A percentile compares a stretch with the other conserved stretches of the same genome.
phyloP scores from a whole-genome alignment of 2,797 vertebrate species.

The Erethizon dorsatum region DNA sequence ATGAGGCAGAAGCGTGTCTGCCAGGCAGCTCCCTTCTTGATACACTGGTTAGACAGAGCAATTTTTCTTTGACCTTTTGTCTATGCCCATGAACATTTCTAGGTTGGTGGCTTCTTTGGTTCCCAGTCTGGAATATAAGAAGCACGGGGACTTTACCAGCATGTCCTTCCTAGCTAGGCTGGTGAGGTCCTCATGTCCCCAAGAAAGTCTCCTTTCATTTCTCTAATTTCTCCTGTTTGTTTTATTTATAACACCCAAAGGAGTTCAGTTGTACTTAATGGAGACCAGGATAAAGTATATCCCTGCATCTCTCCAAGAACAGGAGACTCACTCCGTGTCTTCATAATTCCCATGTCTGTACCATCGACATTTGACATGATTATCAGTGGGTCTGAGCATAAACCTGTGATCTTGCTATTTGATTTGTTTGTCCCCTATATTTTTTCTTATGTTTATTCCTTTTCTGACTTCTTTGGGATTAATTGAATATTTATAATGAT shows the following conservation, averaged over 20 bases:
- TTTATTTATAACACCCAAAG: neutral
- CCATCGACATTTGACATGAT: neutral
- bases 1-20: neutral
- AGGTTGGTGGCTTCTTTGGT: neutral
- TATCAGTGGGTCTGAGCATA: neutral
- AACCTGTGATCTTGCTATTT: neutral
- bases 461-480: neutral
- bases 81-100: neutral
- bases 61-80: neutral
- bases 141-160: neutral
- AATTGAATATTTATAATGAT: neutral
- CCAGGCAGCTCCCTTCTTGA: neutral
- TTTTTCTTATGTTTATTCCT: neutral
- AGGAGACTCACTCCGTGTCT: neutral
- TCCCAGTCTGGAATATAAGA: neutral
- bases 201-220: neutral
- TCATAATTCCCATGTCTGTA: neutral
- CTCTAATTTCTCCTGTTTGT: neutral
- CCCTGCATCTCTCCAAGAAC: neutral
- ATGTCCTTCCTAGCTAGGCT: neutral
- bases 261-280: neutral
- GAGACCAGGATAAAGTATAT: neutral
- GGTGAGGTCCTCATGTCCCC: neutral
- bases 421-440: neutral
- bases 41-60: neutral